A percentile compares a stretch with the other conserved stretches of the same genome.
Evolutionary conservation across 2,888 invertebrate genomes (phyloP).

Genomic region (Drosophila fungiperda): DNA sequence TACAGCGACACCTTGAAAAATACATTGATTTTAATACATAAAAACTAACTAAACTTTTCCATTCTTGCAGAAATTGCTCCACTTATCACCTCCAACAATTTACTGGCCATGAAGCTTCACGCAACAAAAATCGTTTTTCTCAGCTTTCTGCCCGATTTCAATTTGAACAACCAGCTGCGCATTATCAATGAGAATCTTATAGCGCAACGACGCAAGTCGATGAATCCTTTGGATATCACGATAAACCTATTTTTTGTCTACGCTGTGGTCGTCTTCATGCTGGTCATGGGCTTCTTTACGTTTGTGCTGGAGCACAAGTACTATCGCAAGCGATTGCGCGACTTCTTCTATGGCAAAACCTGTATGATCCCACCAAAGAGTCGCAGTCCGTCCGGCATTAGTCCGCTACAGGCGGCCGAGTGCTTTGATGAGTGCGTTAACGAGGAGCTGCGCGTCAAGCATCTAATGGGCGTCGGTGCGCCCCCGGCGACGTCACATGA

Average conservation of each 20-base stretch:
- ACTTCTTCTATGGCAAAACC: constrained; percentile 47
- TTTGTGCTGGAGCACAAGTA: constrained; percentile 74
- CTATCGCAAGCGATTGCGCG: constrained; percentile 49
- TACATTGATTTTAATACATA: background rate
- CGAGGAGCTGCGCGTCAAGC: constrained; percentile 71
- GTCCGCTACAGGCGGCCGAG: constrained; percentile 15
- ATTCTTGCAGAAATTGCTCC: constrained; percentile 75
- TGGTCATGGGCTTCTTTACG: constrained; percentile 71
- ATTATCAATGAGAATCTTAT: constrained; percentile 83
- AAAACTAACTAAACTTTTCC: background rate
- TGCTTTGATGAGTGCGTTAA: constrained; percentile 53
- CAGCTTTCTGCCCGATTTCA: constrained; percentile 83
- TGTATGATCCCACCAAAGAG: constrained; percentile 45
- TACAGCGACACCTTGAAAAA: background rate
- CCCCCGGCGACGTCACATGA: constrained; percentile 2
- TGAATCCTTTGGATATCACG: background rate
- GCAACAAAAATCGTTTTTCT: constrained; percentile 72
- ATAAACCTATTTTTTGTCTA: constrained; percentile 64
- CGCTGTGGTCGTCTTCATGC: constrained; percentile 44
- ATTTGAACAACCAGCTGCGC: constrained; percentile 83
- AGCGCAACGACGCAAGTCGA: constrained; percentile 55
- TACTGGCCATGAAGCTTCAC: constrained; percentile 77
- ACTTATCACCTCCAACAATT: constrained; percentile 80
- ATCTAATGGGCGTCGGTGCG: constrained; percentile 14
- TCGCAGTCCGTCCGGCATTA: constrained; percentile 1